Evolutionary conservation across 2,888 invertebrate genomes (phyloP), one percentile per base, ranked within the genome.

Genomic region (Cataglyphis altisquamis): DNA sequence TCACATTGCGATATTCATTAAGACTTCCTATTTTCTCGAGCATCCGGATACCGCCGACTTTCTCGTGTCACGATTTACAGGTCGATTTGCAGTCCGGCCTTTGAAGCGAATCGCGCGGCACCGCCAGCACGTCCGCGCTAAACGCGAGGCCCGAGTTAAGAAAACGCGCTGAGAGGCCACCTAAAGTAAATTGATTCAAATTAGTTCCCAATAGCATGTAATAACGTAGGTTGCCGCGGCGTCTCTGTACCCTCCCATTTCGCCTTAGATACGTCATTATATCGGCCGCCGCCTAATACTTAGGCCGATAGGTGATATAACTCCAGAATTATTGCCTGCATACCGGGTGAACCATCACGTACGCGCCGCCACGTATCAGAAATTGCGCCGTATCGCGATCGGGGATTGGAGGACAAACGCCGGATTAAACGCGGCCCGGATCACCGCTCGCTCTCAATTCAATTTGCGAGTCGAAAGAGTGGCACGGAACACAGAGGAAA

Each of bases 151-250:
- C 81, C 83, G 87, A 90, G 89, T 83, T 77, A 87, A 90, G 91
- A 90, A 91, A 90, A 87, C 84, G 89, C 89, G 83, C 86, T 68
- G 87, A 83, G 88, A 87, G 90, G 90, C 90, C 91, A 90, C 90
- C 92, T 90, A 91, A 92, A 92, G 91, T 92, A 93, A 94, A 94
- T 94, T 94, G 94, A 94, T 94, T 94, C 94, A 93, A 94, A 94
- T 94, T 94, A 94, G 93, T 93, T 93, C 93, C 92, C 93, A 93
- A 94, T 94, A 94, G 93, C 94, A 91, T 93, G 92, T 94, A 93
- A 94, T 94, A 92, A 92, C 90, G 92, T 89, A 87, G 88, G 87
- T 90, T 91, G 90, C 87, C 88, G 89, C 90, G 84, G 88, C 88
- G 60, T 88, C 88, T 87, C 88, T 75, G 88, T 89, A 87, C 88